phyloP scores from a whole-genome alignment of 2,888 invertebrate species.

The Norana najaformis region DNA sequence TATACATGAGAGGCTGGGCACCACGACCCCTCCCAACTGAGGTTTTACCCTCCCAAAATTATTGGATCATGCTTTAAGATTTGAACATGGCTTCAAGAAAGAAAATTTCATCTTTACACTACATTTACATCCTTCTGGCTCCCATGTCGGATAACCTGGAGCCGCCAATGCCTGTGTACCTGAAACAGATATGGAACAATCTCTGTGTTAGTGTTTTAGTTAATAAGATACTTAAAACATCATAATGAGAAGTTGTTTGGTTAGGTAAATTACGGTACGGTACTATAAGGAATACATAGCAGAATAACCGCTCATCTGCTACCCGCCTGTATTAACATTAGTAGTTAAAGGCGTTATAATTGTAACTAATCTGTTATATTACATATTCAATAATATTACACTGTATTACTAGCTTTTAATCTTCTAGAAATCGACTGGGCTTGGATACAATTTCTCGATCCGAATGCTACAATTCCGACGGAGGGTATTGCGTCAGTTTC shows the following conservation, averaged over 20 bases:
- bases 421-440: conserved; percentile 28
- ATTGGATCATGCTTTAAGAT: too few species aligned
- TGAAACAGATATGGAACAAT: too few species aligned
- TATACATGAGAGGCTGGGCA: too few species aligned
- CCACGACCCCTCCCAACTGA: too few species aligned
- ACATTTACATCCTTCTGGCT: too few species aligned
- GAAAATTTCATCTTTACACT: too few species aligned
- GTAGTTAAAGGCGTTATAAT: not conserved
- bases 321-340: not conserved
- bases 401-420: conserved; percentile 8
- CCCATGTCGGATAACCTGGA: too few species aligned
- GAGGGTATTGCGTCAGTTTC: conserved; percentile 20
- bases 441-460: conserved; percentile 26
- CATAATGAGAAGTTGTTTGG: not conserved
- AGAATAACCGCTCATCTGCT: too few species aligned
- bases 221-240: not conserved
- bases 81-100: too few species aligned
- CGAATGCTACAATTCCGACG: conserved; percentile 29
- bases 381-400: not conserved
- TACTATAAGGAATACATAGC: not conserved
- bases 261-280: not conserved
- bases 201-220: not conserved
- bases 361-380: not conserved
- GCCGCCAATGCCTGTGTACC: too few species aligned
- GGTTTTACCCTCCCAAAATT: too few species aligned